Percentiles rank a stretch among this genome's conserved stretches.
phyloP scores from a whole-genome alignment of 2,113 vertebrate species.

The Gymnogyps californianus region DNA sequence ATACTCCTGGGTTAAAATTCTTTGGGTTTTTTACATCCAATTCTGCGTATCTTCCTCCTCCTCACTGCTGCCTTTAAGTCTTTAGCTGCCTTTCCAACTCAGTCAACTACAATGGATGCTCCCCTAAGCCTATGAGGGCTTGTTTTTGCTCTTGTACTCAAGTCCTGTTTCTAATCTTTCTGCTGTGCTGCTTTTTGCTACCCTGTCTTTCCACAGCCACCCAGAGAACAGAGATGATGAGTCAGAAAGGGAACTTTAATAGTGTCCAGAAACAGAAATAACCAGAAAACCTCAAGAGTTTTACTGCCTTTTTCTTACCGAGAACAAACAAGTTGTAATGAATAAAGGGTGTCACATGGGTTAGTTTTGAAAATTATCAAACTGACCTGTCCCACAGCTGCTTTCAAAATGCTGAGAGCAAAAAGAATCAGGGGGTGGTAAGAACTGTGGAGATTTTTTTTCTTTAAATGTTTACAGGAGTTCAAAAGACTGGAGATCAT shows the following conservation, averaged over 20 bases:
- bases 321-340: slow-evolving; percentile 1
- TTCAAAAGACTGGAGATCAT: neutral
- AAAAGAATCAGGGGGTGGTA: neutral
- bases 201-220: neutral
- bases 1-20: neutral
- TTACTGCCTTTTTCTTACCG: neutral
- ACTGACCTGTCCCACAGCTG: neutral
- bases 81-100: neutral
- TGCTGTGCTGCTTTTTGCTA: neutral
- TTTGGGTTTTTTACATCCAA: neutral
- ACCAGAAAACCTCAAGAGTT: slow-evolving; percentile 33
- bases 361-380: neutral
- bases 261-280: slow-evolving; percentile 8
- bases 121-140: neutral
- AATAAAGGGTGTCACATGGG: neutral
- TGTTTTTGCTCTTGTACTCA: neutral
- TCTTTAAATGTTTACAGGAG: neutral
- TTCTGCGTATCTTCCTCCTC: neutral
- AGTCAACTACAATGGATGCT: neutral
- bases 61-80: neutral
- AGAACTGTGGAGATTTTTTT: neutral
- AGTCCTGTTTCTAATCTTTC: neutral
- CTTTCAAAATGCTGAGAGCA: neutral
- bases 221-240: slow-evolving; percentile 3
- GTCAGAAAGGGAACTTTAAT: slow-evolving; percentile 38